These are phyloP conservation scores for Lacerta bilineata DNA, from an alignment of 2,797 vertebrate species.

Conservation along the genomic window DNA sequence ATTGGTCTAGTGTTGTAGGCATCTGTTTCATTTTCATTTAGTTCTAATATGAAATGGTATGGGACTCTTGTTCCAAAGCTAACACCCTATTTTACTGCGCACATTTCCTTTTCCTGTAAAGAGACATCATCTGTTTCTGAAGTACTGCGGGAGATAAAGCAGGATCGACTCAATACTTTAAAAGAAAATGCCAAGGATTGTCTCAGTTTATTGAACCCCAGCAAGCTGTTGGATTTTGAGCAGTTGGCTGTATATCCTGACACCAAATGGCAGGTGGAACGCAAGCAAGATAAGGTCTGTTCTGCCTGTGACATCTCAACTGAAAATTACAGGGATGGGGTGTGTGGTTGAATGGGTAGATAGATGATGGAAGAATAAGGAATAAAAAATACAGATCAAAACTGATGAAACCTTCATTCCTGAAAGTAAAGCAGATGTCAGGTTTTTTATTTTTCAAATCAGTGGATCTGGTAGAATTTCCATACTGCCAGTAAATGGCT, in stretches of 20 bases:
- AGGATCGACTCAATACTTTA: conserved; percentile 20
- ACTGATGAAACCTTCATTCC: not conserved
- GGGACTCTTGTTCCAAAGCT: not conserved
- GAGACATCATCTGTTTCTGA: conserved; percentile 15
- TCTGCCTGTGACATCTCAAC: not conserved
- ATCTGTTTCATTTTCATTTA: not conserved
- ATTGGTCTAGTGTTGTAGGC: not conserved
- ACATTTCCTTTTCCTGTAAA: conserved; percentile 9
- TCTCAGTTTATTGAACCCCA: not conserved
- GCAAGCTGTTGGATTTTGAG: not conserved
- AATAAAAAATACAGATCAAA: not conserved
- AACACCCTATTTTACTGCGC: not conserved
- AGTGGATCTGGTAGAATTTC: not conserved
- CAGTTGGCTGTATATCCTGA: conserved; percentile 20
- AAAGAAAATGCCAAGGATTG: conserved; percentile 32
- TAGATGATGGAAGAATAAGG: not conserved
- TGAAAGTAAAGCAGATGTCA: not conserved
- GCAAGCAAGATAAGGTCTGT: conserved; percentile 28
- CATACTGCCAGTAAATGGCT: not conserved
- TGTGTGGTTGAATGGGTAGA: not conserved
- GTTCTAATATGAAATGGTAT: not conserved
- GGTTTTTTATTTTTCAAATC: not conserved
- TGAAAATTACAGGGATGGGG: not conserved
- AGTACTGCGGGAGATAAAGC: conserved; percentile 14
- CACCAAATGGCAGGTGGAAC: conserved; percentile 42